Evolutionary conservation across 2,113 vertebrate species (phyloP).

Genomic region (human): GRCh38 chr4:11333001-11333500

Average conservation of each 20-base stretch:
- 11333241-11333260: neutral
- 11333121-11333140: too few relatives aligned
- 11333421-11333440: neutral
- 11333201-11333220: too few relatives aligned
- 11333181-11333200: too few relatives aligned
- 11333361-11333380: neutral
- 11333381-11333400: neutral
- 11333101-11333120: too few relatives aligned
- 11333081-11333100: too few relatives aligned
- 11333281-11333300: neutral
- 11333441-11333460: neutral
- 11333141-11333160: too few relatives aligned
- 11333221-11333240: neutral
- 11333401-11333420: neutral
- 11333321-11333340: neutral
- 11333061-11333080: too few relatives aligned
- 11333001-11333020: too few relatives aligned
- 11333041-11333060: too few relatives aligned
- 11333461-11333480: neutral
- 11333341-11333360: too few relatives aligned
- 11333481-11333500: neutral
- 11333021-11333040: too few relatives aligned
- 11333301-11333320: neutral
- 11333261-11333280: neutral
- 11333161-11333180: too few relatives aligned